Evolutionary conservation across 2,888 invertebrate genomes (phyloP), one percentile per base, ranked within the genome.

Genomic region (Eristalis arbustorum): DNA sequence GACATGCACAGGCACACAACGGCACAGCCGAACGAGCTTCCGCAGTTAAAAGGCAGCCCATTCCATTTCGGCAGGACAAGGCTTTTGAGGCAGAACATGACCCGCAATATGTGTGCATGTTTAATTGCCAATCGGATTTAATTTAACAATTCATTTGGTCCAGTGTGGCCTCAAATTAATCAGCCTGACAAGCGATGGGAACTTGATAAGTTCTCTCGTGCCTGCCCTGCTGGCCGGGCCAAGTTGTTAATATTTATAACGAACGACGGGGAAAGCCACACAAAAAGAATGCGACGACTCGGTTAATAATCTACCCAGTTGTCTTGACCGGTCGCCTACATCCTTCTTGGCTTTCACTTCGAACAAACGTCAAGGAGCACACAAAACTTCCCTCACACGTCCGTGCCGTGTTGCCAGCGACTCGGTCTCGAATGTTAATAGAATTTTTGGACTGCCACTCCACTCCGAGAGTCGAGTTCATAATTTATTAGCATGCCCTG

Each of bases 401-500:
- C 22, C 25, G 8, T 4, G 1, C 14, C 57, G 22, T 8, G 3
- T 10, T 22, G 6, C 14, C 62, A 10, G 57, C 10, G 25, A 59
- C 11, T 6, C 76, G 67, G 25, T 63, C 76, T 59, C n/a, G n/a
- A 68, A 76, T 77, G 81, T 73, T 76, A 81, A 69, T 81, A 81
- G 84, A 85, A 85, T 69, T 85, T 81, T 82, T 73, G 81, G 84
- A 59, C 18, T 49, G 1, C 18, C 76, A 76, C 75, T 8, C 49
- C 72, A 76, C 75, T 80, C 37, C 67, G 28, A 63, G 74, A 57
- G 62, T 14, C 10, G 11, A 81, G 69, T 82, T 82, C 85, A 87
- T 87, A 87, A 87, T 87, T 87, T 87, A 87, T 87, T 87, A 87
- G 85, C 81, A 87, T 75, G 82, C 71, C 74, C 78, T 78, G 82